phyloP scores from a whole-genome alignment of 2,888 invertebrate genomes.

The Platycheirus rosarum region DNA sequence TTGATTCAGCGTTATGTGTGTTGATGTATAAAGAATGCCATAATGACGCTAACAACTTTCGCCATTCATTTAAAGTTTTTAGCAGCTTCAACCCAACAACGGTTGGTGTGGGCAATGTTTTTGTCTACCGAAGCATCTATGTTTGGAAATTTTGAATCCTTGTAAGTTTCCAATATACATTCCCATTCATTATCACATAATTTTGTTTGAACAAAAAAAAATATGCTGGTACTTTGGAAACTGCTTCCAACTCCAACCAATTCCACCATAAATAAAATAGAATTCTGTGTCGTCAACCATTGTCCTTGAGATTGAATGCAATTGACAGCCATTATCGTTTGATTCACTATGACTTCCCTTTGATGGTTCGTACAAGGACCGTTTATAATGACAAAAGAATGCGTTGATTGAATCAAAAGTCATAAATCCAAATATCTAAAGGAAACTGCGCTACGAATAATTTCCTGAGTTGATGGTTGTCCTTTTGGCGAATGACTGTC shows the following conservation, averaged over 20 bases:
- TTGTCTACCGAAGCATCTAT: no score
- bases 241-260: background rate
- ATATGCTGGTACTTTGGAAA: background rate
- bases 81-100: no score
- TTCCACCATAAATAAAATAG: background rate
- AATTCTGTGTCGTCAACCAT: no score
- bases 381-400: constrained; percentile 30
- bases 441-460: background rate
- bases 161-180: no score
- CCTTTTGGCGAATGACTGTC: constrained; percentile 8
- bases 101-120: no score
- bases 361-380: background rate
- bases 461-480: background rate
- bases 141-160: no score
- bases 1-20: no score
- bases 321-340: constrained; percentile 10
- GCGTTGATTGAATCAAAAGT: constrained; percentile 27
- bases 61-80: no score
- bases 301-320: constrained; percentile 2
- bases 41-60: no score
- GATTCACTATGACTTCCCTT: background rate
- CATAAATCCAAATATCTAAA: constrained; percentile 23
- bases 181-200: no score
- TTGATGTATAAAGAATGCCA: no score
- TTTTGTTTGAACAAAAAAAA: no score